phyloP scores from a whole-genome alignment of 2,888 invertebrate genomes.

The Pardosa pseudoannulata region DNA sequence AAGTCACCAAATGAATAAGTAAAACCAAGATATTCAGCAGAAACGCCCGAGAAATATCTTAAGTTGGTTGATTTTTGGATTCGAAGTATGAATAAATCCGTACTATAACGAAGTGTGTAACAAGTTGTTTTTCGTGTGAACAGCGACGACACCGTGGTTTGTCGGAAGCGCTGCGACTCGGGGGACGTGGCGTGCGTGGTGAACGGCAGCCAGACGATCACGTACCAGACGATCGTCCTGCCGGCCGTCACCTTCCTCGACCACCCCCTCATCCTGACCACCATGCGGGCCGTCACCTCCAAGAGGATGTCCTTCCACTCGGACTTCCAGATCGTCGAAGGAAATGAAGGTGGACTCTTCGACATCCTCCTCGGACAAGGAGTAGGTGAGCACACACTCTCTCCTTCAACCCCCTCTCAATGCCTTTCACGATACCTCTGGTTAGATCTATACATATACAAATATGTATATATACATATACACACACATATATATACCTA shows the following conservation, averaged over 20 bases:
- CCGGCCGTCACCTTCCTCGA: constrained; percentile 43
- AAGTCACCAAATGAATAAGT: too few species aligned
- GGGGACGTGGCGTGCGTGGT: constrained; percentile 51
- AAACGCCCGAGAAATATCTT: too few species aligned
- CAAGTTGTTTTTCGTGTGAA: too few species aligned
- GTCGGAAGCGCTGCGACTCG: constrained; percentile 40
- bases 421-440: neutral
- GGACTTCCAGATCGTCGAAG: constrained; percentile 44
- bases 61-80: too few species aligned
- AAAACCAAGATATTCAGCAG: too few species aligned
- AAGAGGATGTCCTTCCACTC: constrained; percentile 15
- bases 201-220: constrained; percentile 58
- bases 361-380: constrained; percentile 69
- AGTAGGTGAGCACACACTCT: constrained; percentile 42
- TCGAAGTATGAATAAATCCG: too few species aligned
- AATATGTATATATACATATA: too few species aligned
- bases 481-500: too few species aligned
- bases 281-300: constrained; percentile 55
- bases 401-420: neutral
- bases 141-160: constrained; percentile 43
- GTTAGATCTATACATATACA: neutral
- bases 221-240: constrained; percentile 46
- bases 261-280: constrained; percentile 53
- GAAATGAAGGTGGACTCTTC: constrained; percentile 40
- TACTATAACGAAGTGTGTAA: too few species aligned